Base-by-base conservation (phyloP, 2,113 vertebrate genomes). In the Nibea albiflora region DNA sequence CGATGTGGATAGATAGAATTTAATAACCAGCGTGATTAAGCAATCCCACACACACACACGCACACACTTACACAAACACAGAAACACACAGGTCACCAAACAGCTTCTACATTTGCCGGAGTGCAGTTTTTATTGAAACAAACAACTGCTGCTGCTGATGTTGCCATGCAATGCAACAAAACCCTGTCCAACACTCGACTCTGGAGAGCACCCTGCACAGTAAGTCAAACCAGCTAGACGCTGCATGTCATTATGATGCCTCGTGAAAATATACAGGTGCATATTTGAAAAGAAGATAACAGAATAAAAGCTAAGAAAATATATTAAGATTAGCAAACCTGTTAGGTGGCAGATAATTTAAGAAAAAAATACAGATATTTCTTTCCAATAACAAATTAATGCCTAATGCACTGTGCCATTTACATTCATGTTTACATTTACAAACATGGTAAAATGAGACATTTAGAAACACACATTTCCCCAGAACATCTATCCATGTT, bases 111-210 rank as follows among this genome's bases (percentile, higher is more conserved):
- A 66, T 83, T 78, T 85, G 70, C 62, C 63, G 24, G 35, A 81
- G 53, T 70, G 17, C 24, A 79, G 61, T 58, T 76, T 60, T 35
- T 61, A 83, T 83, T 69, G 28, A 87, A 87, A 83, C 47, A 78
- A 88, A 81, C 57, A 62, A 65, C 61, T 50, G 47, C 4, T 80
- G 65, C 24, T 26, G 24, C 35, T 39, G 35, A 39, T 39, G 35
- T 39, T 39, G 35, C 35, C 8, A 39, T 39, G 26, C 66, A 12
- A 39, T 57, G 65, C 46, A 73, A 73, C 49, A 73, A 56, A 73
- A 58, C 35, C 46, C 11, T 1, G 46, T 54, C 52, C 60, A 82
- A 56, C 46, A 57, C 22, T 47, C 1, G 9, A 53, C 69, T 73
- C 26, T 52, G 10, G 28, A 9, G 7, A 39, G 35, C 35, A 39